phyloP scores from a whole-genome alignment of 2,888 invertebrate genomes.

The Volucella inflata region DNA sequence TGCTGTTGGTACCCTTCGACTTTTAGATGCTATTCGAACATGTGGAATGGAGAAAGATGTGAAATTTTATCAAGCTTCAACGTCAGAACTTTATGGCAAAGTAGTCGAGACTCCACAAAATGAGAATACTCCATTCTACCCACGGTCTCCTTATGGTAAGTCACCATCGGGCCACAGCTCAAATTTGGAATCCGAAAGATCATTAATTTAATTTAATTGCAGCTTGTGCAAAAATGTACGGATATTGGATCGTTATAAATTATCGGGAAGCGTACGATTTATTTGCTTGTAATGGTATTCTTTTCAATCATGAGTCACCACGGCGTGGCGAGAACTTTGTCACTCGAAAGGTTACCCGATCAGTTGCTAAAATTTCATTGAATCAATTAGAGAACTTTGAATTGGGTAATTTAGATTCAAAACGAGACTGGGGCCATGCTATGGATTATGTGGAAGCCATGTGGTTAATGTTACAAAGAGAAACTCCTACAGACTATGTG shows the following conservation, averaged over 20 bases:
- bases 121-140: slow-evolving; percentile 98
- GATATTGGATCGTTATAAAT: slow-evolving; percentile 97
- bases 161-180: slow-evolving; percentile 16
- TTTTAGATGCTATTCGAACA: slow-evolving; percentile 95
- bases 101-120: slow-evolving; percentile 96
- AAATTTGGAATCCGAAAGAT: neutral
- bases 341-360: slow-evolving; percentile 98
- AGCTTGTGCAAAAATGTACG: slow-evolving; percentile 98
- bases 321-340: slow-evolving; percentile 99
- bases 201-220: slow-evolving; percentile 51
- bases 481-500: slow-evolving; percentile 96
- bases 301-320: slow-evolving; percentile 98
- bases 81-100: slow-evolving; percentile 97
- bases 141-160: slow-evolving; percentile 97
- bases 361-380: slow-evolving; percentile 97
- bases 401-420: slow-evolving; percentile 97
- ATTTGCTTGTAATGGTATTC: slow-evolving; percentile 97
- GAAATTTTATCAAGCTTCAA: slow-evolving; percentile 97
- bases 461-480: slow-evolving; percentile 99
- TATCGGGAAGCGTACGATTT: slow-evolving; percentile 97
- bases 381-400: slow-evolving; percentile 94
- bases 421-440: slow-evolving; percentile 99
- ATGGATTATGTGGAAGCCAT: slow-evolving; percentile 99
- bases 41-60: slow-evolving; percentile 92
- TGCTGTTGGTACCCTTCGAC: slow-evolving; percentile 95